Base-by-base conservation (phyloP, 1,140 invertebrate genomes). In the Probaryconus sp. region DNA sequence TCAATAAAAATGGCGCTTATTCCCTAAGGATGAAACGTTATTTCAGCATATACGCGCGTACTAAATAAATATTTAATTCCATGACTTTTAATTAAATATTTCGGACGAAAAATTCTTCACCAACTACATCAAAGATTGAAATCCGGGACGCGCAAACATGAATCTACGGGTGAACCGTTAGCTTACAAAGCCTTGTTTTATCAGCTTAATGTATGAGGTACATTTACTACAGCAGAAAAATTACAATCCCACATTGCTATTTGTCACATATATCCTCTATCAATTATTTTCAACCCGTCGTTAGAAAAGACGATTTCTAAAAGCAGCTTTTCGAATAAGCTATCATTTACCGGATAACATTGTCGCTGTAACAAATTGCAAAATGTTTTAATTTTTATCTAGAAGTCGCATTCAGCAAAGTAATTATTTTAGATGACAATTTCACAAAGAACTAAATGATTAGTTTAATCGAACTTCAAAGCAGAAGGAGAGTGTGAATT, bases 191-290 rank as follows among this genome's bases (percentile, higher is more conserved):
- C 48, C 67, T 70, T 61, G 67, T 61, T 70, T 70, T 70, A 70
- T 70, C 67, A 56, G 67, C 56, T 70, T 70, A 63, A 70, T 70
- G 43, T 63, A 70, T 63, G 56, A 56, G 47, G 40, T 47, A 50
- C 67, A 70, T 70, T 70, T 70, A 63, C 55, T 42, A 38, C 42
- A 18, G 56, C 38, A 40, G 67, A 70, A 70, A 70, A 70, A 70
- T 70, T 63, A 63, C 67, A 70, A 63, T 56, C 67, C 67, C 55
- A 55, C 67, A 70, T 55, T 18, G 50, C 43, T 50, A 70, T 70
- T 70, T 63, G 67, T 70, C 58, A 70, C 67, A 50, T 56, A 56
- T 53, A 70, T 61, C 55, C 67, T 55, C 56, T 48, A 70, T 70
- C 35, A 70, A 70, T 70, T 70, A 70, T 70, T 61, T 61, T 11